Conservation (phyloP, 2,797 vertebrate species). For the Eulemur mongoz region DNA sequence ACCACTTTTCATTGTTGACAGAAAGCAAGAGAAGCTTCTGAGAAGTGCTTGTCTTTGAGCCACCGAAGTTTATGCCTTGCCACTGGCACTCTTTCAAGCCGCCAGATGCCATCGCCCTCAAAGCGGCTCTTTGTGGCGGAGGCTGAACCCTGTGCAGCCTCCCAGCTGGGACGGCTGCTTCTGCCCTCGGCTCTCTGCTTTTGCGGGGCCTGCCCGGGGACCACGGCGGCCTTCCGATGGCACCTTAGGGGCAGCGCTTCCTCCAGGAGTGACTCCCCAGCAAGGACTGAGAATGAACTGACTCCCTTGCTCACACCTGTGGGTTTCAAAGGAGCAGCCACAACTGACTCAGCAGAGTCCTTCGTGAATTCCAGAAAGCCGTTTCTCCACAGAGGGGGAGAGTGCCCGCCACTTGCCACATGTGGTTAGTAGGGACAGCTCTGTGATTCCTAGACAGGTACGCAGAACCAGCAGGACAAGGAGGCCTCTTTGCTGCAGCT, state of each 20-base stretch:
- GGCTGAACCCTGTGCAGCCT: background rate
- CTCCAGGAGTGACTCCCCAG: background rate
- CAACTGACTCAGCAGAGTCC: too few relatives aligned
- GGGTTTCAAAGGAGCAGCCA: background rate
- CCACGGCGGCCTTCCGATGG: background rate
- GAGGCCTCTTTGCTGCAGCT: accelerated
- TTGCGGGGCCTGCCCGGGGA: accelerated
- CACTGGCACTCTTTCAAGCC: background rate
- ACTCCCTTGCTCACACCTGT: accelerated
- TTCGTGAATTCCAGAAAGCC: background rate
- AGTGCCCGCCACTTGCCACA: background rate
- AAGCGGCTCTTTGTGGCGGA: constrained; percentile 42
- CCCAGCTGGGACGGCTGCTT: background rate
- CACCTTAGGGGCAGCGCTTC: background rate
- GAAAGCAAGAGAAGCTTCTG: background rate
- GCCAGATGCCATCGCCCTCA: constrained; percentile 34
- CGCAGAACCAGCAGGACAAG: accelerated
- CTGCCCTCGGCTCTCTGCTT: background rate
- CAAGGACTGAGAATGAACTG: accelerated
- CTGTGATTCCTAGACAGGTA: background rate
- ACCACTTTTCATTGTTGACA: background rate
- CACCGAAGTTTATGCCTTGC: background rate
- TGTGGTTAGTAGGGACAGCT: accelerated
- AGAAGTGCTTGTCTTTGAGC: background rate
- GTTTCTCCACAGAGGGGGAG: background rate